Base-by-base conservation (phyloP, 2,113 vertebrate genomes). In the Syngnathus floridae region DNA sequence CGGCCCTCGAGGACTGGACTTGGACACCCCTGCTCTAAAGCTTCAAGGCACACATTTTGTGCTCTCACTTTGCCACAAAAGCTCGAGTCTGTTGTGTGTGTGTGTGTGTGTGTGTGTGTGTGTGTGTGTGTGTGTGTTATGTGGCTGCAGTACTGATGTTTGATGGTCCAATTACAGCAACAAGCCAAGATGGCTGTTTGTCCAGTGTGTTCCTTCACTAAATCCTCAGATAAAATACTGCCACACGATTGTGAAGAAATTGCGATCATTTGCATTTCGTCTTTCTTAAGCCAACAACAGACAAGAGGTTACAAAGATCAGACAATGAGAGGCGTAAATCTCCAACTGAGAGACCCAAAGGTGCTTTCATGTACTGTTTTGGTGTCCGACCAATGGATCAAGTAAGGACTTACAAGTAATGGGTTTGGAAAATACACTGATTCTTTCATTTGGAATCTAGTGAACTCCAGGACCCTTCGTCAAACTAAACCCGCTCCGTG, bases 391-490 rank as follows among this genome's bases (percentile, higher is more conserved):
- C 7, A 17, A 65, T 16, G 46, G 14, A 13, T 46, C 21, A 63
- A 48, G 57, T 51, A n/a, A 49, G 41, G 58, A 69, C 49, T 70
- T 64, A 66, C 57, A 64, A 78, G 58, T 66, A 36, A 8, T 65
- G 60, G 1, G 0, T 75, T 77, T 73, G 58, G 71, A 75, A 71
- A 55, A 45, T 65, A 76, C 49, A 56, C 61, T n/a, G 56, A 6
- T 69, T 61, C 48, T 74, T 51, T 57, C 5, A 45, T 69, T 77
- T 70, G 14, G 64, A n/a, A n/a, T 45, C 5, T n/a, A 35, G 22
- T 80, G 74, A 84, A 79, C 79, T 78, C 31, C 69, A 77, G 55
- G 79, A 71, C 76, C 65, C 74, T 72, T 71, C 17, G 58, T 35
- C 61, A 72, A 70, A 74, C 51, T 49, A 55, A 21, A 48, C 8